Evolutionary conservation across 2,888 invertebrate genomes (phyloP).

Genomic region (Aphrophora alni): DNA sequence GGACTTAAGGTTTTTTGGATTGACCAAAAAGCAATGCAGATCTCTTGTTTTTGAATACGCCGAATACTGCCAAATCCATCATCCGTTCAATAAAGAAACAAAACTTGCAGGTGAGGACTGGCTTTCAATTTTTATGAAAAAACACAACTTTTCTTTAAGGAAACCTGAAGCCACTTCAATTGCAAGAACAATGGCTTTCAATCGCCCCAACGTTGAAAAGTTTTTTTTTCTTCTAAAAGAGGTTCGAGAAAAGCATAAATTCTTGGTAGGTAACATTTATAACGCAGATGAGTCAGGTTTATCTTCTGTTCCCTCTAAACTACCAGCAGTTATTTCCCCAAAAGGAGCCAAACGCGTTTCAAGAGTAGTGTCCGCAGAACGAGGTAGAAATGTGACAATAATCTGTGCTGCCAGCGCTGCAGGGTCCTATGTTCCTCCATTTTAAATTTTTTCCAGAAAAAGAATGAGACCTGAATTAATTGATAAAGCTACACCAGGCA

Average conservation of each 20-base stretch:
- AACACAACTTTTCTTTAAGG: background rate
- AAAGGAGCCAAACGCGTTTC: background rate
- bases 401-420: conserved; percentile 19
- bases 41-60: conserved; percentile 23
- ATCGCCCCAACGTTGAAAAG: conserved; percentile 9
- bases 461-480: conserved; percentile 13
- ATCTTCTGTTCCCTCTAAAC: conserved; percentile 5
- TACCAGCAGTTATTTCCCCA: background rate
- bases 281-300: conserved; percentile 10
- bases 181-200: background rate
- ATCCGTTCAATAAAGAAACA: conserved; percentile 23
- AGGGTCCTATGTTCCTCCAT: conserved; percentile 4
- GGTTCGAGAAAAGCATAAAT: conserved; percentile 8
- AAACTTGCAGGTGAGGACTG: conserved; percentile 25
- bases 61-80: background rate
- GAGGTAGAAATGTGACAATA: conserved; percentile 16
- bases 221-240: background rate
- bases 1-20: conserved; percentile 17
- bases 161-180: conserved; percentile 1
- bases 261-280: background rate
- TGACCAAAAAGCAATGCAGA: conserved; percentile 26
- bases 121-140: conserved; percentile 25
- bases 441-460: conserved; percentile 21
- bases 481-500: conserved; percentile 7
- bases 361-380: background rate